phyloP scores from a whole-genome alignment of 2,797 vertebrate species.

The Rhynchonycteris naso region DNA sequence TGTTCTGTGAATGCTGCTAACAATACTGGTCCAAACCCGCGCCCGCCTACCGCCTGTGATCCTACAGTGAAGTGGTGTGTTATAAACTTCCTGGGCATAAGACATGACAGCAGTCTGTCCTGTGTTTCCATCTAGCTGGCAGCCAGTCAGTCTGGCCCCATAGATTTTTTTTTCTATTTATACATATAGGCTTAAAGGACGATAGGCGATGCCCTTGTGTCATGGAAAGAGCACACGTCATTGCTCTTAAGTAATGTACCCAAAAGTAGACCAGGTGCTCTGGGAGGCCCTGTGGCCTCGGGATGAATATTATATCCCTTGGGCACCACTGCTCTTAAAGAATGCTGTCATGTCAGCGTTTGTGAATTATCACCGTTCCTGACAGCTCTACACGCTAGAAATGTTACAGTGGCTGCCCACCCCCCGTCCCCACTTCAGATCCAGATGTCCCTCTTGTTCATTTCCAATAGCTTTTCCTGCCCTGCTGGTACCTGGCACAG shows the following conservation, averaged over 20 bases:
- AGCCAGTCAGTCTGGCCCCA: constrained; percentile 41
- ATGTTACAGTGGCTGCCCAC: background rate
- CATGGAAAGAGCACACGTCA: background rate
- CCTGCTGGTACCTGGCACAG: background rate
- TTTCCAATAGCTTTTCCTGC: background rate
- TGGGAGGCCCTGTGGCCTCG: background rate
- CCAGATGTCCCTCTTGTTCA: background rate
- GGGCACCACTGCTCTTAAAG: background rate
- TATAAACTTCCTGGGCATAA: constrained; percentile 55
- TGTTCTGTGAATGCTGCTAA: background rate
- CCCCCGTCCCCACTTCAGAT: background rate
- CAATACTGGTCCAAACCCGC: constrained; percentile 24
- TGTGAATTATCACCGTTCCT: background rate
- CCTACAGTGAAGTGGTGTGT: background rate
- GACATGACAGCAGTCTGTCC: background rate
- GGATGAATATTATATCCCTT: background rate
- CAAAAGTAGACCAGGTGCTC: constrained; percentile 30
- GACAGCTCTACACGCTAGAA: background rate
- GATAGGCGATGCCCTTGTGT: background rate
- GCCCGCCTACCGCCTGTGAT: constrained; percentile 24
- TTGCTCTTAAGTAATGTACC: background rate
- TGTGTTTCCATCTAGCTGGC: background rate
- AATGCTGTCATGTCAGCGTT: background rate
- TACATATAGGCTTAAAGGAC: constrained; percentile 34
- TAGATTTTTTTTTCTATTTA: constrained; percentile 64